These are phyloP conservation scores for Macrosteles quadrilineatus DNA, from an alignment of 1,140 invertebrate genomes.

Conservation along the genomic window DNA sequence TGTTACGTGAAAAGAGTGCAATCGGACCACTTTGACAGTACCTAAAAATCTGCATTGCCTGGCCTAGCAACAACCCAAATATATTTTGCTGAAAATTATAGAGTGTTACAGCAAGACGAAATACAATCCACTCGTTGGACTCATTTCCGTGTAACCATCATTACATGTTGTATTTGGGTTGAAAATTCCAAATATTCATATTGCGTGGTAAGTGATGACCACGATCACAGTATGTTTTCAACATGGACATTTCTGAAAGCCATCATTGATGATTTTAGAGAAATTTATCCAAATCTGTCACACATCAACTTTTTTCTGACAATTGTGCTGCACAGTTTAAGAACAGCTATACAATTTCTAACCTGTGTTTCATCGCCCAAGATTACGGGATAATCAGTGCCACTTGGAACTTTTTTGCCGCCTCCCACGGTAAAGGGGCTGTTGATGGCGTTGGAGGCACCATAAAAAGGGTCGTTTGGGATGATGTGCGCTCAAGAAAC, in stretches of 20 bases:
- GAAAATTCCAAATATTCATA: constrained; percentile 8
- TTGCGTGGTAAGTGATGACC: constrained; percentile 22
- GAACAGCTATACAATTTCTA: constrained; percentile 19
- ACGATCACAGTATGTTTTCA: constrained; percentile 9
- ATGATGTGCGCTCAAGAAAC: not conserved
- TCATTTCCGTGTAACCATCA: constrained; percentile 8
- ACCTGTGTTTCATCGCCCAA: constrained; percentile 28
- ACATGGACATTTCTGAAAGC: constrained; percentile 7
- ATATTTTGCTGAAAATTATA: constrained; percentile 23
- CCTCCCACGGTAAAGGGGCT: constrained; percentile 45
- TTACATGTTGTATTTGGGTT: constrained; percentile 15
- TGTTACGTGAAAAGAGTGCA: constrained; percentile 20
- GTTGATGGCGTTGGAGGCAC: constrained; percentile 44
- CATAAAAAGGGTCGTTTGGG: constrained; percentile 22
- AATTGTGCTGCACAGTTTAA: constrained; percentile 25
- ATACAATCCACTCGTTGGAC: constrained; percentile 19
- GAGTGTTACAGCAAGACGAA: constrained; percentile 17
- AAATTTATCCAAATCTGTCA: not conserved
- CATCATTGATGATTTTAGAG: constrained; percentile 7
- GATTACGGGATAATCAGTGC: constrained; percentile 39
- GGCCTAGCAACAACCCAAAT: constrained; percentile 2
- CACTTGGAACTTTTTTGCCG: constrained; percentile 46
- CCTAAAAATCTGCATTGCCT: constrained; percentile 8
- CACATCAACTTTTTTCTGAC: constrained; percentile 23
- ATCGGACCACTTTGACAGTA: constrained; percentile 9